phyloP scores from a whole-genome alignment of 2,797 vertebrate species.

The Semaprochilodus insignis region DNA sequence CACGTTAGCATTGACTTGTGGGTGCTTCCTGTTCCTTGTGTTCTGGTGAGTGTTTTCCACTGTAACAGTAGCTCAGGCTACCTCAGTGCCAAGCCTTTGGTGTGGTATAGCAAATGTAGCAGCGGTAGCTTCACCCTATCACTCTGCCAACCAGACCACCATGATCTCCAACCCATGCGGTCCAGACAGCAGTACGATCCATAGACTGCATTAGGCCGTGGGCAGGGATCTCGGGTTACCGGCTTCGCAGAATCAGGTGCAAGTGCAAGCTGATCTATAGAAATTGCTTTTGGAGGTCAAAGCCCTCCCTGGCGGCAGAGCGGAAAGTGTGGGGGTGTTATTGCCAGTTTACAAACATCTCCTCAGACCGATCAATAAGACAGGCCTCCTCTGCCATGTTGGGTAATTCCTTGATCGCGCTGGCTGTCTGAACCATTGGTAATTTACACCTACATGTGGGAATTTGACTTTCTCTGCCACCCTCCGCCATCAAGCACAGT shows the following conservation, averaged over 20 bases:
- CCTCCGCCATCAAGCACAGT: conserved; percentile 32
- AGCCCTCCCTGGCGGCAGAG: conserved; percentile 62
- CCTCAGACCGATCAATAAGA: conserved; percentile 67
- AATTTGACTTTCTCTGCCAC: conserved; percentile 50
- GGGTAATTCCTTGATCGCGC: conserved; percentile 65
- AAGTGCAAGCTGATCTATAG: conserved; percentile 69
- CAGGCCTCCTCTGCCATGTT: conserved; percentile 57
- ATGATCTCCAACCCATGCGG: conserved; percentile 52
- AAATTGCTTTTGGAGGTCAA: conserved; percentile 77
- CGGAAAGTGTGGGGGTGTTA: conserved; percentile 70
- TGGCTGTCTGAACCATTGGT: conserved; percentile 69
- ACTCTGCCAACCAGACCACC: conserved; percentile 60
- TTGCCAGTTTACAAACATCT: conserved; percentile 81
- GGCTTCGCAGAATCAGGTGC: conserved; percentile 46
- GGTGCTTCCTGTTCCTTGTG: background rate
- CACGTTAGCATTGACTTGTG: conserved; percentile 53
- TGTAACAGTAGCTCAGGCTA: conserved; percentile 9
- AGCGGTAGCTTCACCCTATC: conserved; percentile 40
- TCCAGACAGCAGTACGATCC: conserved; percentile 76
- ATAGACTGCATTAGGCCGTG: conserved; percentile 76
- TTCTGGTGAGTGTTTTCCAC: background rate
- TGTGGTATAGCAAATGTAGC: conserved; percentile 31
- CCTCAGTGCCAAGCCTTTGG: conserved; percentile 8
- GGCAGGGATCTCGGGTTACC: conserved; percentile 71
- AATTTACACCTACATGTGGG: conserved; percentile 73